These are phyloP conservation scores for Craniophora ligustri DNA, from an alignment of 2,888 invertebrate genomes.

Conservation along the genomic window DNA sequence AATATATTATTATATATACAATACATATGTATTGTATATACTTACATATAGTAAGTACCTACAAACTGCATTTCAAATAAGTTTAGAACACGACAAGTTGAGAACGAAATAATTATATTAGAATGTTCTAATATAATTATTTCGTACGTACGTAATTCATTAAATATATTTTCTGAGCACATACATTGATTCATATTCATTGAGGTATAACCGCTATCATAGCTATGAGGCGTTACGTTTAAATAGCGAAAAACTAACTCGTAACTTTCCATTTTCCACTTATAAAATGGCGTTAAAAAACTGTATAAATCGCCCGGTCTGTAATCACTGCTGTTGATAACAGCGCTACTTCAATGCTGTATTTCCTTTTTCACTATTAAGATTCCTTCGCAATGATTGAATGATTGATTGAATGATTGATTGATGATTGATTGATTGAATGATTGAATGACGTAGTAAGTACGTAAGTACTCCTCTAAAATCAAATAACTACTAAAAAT, in stretches of 20 bases:
- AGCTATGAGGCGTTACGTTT: slow-evolving; percentile 43
- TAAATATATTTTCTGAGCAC: no score
- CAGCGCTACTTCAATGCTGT: slow-evolving; percentile 43
- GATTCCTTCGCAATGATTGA: slow-evolving; percentile 3
- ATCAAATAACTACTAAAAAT: no score
- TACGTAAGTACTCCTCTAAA: no score
- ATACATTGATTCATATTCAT: slow-evolving; percentile 6
- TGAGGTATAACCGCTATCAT: slow-evolving; percentile 17
- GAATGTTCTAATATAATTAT: no score
- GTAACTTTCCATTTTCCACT: slow-evolving; percentile 59
- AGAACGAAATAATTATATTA: no score
- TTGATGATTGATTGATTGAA: neutral
- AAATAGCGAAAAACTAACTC: slow-evolving; percentile 50
- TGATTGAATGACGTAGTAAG: no score
- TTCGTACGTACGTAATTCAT: no score
- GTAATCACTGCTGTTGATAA: slow-evolving; percentile 62
- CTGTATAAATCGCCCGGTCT: slow-evolving; percentile 41
- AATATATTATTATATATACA: no score
- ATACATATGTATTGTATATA: no score
- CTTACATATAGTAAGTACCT: no score
- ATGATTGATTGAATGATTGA: neutral
- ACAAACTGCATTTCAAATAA: neutral
- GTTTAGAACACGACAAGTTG: no score
- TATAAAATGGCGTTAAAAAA: slow-evolving; percentile 52
- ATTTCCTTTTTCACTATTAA: slow-evolving; percentile 43